A percentile compares a stretch with the other conserved stretches of the same genome.
phyloP scores from a whole-genome alignment of 2,797 vertebrate species.

The Borostomias antarcticus region DNA sequence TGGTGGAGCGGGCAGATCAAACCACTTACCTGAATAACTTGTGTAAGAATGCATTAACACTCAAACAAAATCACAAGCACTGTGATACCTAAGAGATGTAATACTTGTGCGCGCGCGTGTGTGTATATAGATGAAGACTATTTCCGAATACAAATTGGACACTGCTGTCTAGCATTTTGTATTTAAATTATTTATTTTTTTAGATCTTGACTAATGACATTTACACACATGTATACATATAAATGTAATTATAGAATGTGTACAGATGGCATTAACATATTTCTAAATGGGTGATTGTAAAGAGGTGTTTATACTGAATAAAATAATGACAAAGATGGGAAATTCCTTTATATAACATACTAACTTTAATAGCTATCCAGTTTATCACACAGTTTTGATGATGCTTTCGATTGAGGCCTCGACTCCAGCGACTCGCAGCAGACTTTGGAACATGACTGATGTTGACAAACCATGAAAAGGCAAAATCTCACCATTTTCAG shows the following conservation, averaged over 20 bases:
- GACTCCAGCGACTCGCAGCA: slow-evolving; percentile 79
- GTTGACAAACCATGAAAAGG: neutral
- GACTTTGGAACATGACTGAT: slow-evolving; percentile 72
- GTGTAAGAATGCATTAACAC: slow-evolving; percentile 52
- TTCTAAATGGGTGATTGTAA: slow-evolving; percentile 74
- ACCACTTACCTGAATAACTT: slow-evolving; percentile 70
- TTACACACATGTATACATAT: slow-evolving; percentile 58
- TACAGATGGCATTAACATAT: slow-evolving; percentile 73
- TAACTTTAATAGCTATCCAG: neutral
- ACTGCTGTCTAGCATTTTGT: slow-evolving; percentile 84
- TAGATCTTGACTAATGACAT: slow-evolving; percentile 73
- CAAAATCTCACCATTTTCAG: slow-evolving; percentile 76
- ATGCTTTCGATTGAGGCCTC: slow-evolving; percentile 82
- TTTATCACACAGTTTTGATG: slow-evolving; percentile 59
- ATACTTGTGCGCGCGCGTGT: slow-evolving; percentile 66
- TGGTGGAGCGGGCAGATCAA: slow-evolving; percentile 54
- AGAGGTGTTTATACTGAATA: slow-evolving; percentile 84
- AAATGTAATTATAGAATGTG: slow-evolving; percentile 64
- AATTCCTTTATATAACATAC: slow-evolving; percentile 39
- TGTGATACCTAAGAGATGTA: slow-evolving; percentile 67
- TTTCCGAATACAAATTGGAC: slow-evolving; percentile 75
- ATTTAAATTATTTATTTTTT: slow-evolving; percentile 96
- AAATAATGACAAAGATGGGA: slow-evolving; percentile 72
- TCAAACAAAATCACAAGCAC: slow-evolving; percentile 67
- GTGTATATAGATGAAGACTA: slow-evolving; percentile 68